These are phyloP conservation scores for Eupsilia transversa DNA, from an alignment of 2,888 invertebrate genomes.

Conservation along the genomic window DNA sequence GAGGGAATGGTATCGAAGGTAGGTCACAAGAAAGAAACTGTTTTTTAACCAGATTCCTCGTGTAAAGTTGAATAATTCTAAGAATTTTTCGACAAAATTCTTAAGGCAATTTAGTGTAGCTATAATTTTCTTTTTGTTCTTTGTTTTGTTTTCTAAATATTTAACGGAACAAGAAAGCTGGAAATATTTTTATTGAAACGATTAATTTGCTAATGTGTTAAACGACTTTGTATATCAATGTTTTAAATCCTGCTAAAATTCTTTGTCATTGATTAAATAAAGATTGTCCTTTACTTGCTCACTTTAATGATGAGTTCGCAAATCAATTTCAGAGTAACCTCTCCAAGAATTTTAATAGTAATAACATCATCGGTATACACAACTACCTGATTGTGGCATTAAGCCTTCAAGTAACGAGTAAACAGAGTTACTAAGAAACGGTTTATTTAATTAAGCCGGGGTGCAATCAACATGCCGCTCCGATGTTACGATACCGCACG, in stretches of 20 bases:
- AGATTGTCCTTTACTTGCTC: not conserved
- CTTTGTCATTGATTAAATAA: not conserved
- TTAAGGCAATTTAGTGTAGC: slow-evolving; percentile 31
- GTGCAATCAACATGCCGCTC: slow-evolving; percentile 80
- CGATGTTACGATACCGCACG: slow-evolving; percentile 66
- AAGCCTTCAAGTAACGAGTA: slow-evolving; percentile 53
- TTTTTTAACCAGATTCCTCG: slow-evolving; percentile 46
- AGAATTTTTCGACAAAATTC: slow-evolving; percentile 35
- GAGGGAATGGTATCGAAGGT: slow-evolving; percentile 40
- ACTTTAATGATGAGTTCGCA: not conserved
- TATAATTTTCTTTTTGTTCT: not conserved
- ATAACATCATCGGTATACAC: slow-evolving; percentile 50
- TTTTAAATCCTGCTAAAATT: not conserved
- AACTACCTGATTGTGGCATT: slow-evolving; percentile 50
- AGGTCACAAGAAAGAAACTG: slow-evolving; percentile 48
- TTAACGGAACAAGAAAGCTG: not conserved
- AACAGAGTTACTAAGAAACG: slow-evolving; percentile 77
- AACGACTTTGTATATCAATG: not conserved
- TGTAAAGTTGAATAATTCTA: slow-evolving; percentile 40
- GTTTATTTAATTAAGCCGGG: slow-evolving; percentile 87
- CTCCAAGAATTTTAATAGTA: slow-evolving; percentile 13
- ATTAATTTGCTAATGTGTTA: not conserved
- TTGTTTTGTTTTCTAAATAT: not conserved
- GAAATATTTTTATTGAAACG: not conserved
- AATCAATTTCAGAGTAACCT: not conserved